Percentiles rank a stretch among this genome's conserved stretches.
These are phyloP conservation scores for Garra rufa DNA, from an alignment of 2,113 vertebrate species.

Conservation along the genomic window DNA sequence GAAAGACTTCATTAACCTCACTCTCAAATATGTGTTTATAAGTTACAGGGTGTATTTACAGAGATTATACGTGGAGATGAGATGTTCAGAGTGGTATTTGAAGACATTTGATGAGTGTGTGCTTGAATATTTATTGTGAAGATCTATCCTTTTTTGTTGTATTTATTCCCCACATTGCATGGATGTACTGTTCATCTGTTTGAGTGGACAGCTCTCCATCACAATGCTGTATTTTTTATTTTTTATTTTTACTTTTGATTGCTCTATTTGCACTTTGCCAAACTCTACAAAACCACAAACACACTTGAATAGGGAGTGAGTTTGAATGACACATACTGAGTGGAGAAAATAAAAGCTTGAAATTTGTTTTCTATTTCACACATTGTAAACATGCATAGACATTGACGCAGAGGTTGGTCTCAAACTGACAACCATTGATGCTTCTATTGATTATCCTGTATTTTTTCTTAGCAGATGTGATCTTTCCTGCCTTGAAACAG, in stretches of 20 bases:
- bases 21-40: neutral
- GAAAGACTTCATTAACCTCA: slow-evolving; percentile 14
- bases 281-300: neutral
- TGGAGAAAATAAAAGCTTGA: slow-evolving; percentile 34
- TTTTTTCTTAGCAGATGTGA: too few relatives aligned
- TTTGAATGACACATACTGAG: slow-evolving; percentile 22
- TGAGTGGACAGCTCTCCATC: slow-evolving; percentile 23
- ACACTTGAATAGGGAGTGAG: neutral
- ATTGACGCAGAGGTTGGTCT: neutral
- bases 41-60: neutral
- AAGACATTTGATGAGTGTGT: slow-evolving; percentile 1
- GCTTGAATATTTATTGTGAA: neutral
- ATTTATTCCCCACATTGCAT: neutral
- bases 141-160: neutral
- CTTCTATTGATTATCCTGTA: neutral
- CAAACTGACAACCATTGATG: neutral
- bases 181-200: neutral
- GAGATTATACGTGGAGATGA: slow-evolving; percentile 1
- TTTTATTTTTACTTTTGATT: slow-evolving; percentile 36
- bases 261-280: slow-evolving; percentile 22
- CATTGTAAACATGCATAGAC: neutral
- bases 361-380: neutral
- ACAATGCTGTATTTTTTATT: neutral
- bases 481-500: neutral
- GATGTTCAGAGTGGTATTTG: neutral